Conservation (phyloP, 2,797 vertebrate genomes). For the Paguma larvata region DNA sequence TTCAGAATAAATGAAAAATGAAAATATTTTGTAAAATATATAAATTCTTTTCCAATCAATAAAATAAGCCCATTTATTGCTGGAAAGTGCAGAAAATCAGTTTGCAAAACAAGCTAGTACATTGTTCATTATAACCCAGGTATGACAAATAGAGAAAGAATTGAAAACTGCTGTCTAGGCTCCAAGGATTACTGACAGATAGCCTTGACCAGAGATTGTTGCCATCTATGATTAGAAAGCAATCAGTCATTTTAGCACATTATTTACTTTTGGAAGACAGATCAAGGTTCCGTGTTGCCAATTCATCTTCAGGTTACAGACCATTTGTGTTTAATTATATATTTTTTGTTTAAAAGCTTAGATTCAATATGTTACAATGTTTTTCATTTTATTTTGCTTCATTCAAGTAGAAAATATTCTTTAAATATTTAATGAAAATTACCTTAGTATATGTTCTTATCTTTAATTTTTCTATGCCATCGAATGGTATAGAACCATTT, state of each 20-base stretch:
- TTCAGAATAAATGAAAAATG: neutral
- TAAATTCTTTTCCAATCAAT: neutral
- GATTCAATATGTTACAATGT: neutral
- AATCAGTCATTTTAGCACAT: neutral
- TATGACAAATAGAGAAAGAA: neutral
- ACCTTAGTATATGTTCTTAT: neutral
- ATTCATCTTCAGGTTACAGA: neutral
- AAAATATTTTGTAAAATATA: neutral
- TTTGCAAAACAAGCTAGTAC: neutral
- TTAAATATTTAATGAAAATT: neutral
- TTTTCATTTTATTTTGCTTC: neutral
- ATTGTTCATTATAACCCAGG: neutral
- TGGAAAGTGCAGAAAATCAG: neutral
- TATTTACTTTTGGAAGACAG: neutral
- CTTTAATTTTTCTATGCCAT: neutral
- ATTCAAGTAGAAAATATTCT: neutral
- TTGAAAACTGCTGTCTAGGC: neutral
- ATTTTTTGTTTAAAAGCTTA: neutral
- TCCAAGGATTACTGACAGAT: neutral
- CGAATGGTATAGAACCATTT: neutral
- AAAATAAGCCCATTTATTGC: neutral
- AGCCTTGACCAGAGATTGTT: neutral
- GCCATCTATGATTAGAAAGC: neutral
- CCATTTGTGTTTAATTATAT: neutral
- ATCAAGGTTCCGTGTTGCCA: neutral